Evolutionary conservation across 2,113 vertebrate species (phyloP), one percentile per base, ranked within the genome.

Genomic region (Phalacrocorax pelagicus): DNA sequence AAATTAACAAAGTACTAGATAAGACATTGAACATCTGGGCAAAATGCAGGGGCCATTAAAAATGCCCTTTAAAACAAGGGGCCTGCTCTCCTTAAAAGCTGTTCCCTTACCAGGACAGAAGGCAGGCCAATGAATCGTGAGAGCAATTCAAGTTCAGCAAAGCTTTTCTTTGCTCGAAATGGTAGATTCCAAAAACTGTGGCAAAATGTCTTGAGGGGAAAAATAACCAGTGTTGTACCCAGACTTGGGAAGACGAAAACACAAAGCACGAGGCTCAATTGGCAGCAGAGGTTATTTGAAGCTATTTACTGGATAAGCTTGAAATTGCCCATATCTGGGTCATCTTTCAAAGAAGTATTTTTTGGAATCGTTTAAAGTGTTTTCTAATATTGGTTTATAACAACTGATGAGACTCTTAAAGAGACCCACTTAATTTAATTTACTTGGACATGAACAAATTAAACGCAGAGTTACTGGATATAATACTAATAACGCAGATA

Each of bases 391-490:
- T 54, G 54, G 59, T 22, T 27, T 84, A 71, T 88, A 80, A 88
- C 32, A 85, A 67, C 69, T 26, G 67, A 74, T 29, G 16, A 88
- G 58, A 66, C 24, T 69, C 17, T 42, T 63, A 30, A 69, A 82
- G 83, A 66, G 69, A 73, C 59, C 24, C 44, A 72, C 20, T 81
- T 70, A n/a, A 92, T 66, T 82, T 88, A 75, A 94, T 82, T 92
- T 75, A 94, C 23, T 66, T 71, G 74, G 80, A 82, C 51, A 49
- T 0, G 21, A 62, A n/a, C 51, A 93, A 86, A 91, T 79, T 42
- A 89, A 86, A 93, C 95, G 70, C 63, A 81, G 65, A 95, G 74
- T 95, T 78, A 94, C 18, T 46, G 82, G 80, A 73, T 15, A 74
- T 9, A 92, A 55, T 18, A 57, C 46, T 71, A 71, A 40, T 55